Conservation (phyloP, 2,888 invertebrate species). For the Phyto melanocephala region DNA sequence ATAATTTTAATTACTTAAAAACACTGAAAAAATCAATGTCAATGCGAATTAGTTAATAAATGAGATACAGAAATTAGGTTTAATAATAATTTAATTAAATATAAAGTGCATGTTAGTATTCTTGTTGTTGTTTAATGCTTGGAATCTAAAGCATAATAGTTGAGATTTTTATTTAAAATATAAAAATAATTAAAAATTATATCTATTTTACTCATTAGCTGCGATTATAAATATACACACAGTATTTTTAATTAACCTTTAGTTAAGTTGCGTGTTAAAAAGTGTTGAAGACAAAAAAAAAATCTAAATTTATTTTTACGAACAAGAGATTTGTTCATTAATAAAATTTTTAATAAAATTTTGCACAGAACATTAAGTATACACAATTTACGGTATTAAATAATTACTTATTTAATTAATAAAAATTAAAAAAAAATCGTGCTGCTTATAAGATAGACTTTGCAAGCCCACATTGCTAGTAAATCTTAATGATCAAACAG, state of each 20-base stretch:
- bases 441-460: background rate
- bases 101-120: too few relatives aligned
- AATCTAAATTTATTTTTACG: background rate
- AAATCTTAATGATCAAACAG: too few relatives aligned
- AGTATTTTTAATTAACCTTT: slow-evolving; percentile 40
- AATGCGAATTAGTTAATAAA: slow-evolving; percentile 19
- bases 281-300: slow-evolving; percentile 27
- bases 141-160: slow-evolving; percentile 19
- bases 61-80: too few relatives aligned
- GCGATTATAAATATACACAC: background rate
- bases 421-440: background rate
- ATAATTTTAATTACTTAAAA: too few relatives aligned
- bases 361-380: background rate
- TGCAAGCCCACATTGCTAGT: too few relatives aligned
- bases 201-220: background rate
- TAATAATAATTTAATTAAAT: too few relatives aligned
- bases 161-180: slow-evolving; percentile 13
- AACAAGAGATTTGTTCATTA: background rate
- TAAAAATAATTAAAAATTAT: slow-evolving; percentile 3
- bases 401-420: background rate
- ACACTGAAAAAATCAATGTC: slow-evolving; percentile 29
- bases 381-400: background rate
- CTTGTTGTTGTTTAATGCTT: background rate
- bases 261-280: slow-evolving; percentile 36
- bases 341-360: background rate